These are phyloP conservation scores for Gavialis gangeticus DNA, from an alignment of 2,113 vertebrate species.

Conservation along the genomic window DNA sequence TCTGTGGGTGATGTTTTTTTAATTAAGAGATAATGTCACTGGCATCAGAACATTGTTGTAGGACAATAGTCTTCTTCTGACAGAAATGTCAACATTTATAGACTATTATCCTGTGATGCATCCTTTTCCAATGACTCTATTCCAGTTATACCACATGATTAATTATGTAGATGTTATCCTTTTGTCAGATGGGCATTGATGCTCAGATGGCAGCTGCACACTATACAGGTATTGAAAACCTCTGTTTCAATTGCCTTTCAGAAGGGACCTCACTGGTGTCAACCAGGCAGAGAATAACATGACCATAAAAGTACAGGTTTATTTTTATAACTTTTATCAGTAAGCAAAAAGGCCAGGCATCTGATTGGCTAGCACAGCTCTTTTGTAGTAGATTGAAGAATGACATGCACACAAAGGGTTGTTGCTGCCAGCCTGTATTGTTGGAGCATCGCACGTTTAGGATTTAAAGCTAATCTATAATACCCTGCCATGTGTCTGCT, in stretches of 20 bases:
- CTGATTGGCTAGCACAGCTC: slow-evolving; percentile 1
- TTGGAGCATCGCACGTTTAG: slow-evolving; percentile 21
- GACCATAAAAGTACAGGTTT: not conserved
- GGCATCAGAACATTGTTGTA: slow-evolving; percentile 55
- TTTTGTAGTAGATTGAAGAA: slow-evolving; percentile 13
- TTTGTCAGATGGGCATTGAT: slow-evolving; percentile 43
- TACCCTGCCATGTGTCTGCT: not conserved
- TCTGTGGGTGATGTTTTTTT: slow-evolving; percentile 68
- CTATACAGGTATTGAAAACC: not conserved
- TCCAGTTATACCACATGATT: slow-evolving; percentile 68
- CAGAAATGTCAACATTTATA: slow-evolving; percentile 74
- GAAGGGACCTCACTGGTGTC: not conserved
- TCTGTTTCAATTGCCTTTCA: not conserved
- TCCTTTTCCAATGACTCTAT: slow-evolving; percentile 63
- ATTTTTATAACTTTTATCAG: slow-evolving; percentile 5
- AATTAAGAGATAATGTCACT: slow-evolving; percentile 70
- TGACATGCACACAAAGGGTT: not conserved
- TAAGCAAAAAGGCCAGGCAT: slow-evolving; percentile 35
- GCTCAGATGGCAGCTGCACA: slow-evolving; percentile 40
- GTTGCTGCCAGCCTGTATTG: not conserved
- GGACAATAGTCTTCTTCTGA: slow-evolving; percentile 66
- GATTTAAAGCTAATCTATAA: slow-evolving; percentile 10
- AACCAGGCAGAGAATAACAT: slow-evolving; percentile 2
- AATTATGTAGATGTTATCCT: slow-evolving; percentile 73
- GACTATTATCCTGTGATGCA: slow-evolving; percentile 28